Evolutionary conservation across 2,888 invertebrate genomes (phyloP).

Genomic region (Noctuana brunneofusca): DNA sequence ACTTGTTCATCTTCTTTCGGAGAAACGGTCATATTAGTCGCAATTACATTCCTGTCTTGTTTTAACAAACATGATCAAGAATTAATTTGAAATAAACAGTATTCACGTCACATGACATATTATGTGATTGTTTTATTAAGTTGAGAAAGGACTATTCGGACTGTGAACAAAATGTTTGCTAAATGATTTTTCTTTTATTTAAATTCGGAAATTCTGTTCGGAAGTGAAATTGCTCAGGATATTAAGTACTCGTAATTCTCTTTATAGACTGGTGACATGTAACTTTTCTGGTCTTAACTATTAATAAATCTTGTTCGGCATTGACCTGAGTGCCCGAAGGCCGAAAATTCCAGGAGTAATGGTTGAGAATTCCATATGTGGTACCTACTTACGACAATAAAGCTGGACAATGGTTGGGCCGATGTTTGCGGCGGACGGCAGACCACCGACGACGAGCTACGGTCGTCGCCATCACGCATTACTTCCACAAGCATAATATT

Average conservation of each 20-base stretch:
- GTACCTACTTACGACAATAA: conserved; percentile 61
- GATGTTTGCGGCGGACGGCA: conserved; percentile 58
- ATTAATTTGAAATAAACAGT: background rate
- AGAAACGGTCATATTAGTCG: conserved; percentile 49
- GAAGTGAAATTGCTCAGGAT: background rate
- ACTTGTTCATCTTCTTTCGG: conserved; percentile 44
- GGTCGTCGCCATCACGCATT: conserved; percentile 41
- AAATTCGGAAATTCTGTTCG: no score
- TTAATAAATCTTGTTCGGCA: conserved; percentile 17
- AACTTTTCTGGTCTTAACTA: conserved; percentile 4
- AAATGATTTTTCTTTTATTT: background rate
- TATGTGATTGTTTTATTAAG: conserved; percentile 12
- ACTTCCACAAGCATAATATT: conserved; percentile 45
- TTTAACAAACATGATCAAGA: conserved; percentile 11
- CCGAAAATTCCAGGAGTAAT: conserved; percentile 37
- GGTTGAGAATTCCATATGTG: conserved; percentile 43
- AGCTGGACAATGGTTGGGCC: conserved; percentile 65
- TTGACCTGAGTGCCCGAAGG: conserved; percentile 16
- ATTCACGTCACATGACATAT: background rate
- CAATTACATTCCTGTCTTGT: conserved; percentile 39
- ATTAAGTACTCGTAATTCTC: background rate
- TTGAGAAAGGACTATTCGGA: background rate
- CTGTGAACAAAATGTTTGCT: background rate
- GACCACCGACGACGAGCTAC: conserved; percentile 65
- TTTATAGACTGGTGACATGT: background rate